Base-by-base conservation (phyloP, 1,140 invertebrate genomes). In the Diprion similis region DNA sequence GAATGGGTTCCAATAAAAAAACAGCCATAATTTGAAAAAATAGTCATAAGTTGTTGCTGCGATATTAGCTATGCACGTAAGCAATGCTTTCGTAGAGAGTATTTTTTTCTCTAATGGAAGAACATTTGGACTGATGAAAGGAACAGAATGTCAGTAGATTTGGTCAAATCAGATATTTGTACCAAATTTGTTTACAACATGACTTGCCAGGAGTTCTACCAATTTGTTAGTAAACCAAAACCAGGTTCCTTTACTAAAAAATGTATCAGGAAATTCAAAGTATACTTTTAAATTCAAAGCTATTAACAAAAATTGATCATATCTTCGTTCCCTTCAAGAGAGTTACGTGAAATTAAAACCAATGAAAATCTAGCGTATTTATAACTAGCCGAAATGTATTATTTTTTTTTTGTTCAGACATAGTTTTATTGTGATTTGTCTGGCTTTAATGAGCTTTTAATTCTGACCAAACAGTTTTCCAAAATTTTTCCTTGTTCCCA, bases 121-220 rank as follows among this genome's bases (percentile, higher is more conserved):
- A 51, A 51, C 66, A 46, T 77, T 10, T 75, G 76, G 76, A 71
- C 70, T 1, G 73, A 75, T 64, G 69, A 77, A 13, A 67, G 73
- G 73, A 77, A 77, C 75, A 46, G 76, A 13, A 66, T 75, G 64
- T 51, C 48, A 51, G 48, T 51, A 51, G 48, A 51, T 51, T 51
- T 51, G 48, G 48, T 51, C 48, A 51, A 51, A 51, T 10, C 48
- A 15, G 48, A 51, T 10, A 51, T 51, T 51, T 51, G 48, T 51
- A 51, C 48, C 48, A 51, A 51, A 51, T 51, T 51, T 51, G 15
- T 10, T 51, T 51, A 51, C 15, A 51, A 51, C 10, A 51, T 51
- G 48, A 51, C 48, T 51, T 51, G 48, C 15, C 48, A 51, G 48
- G 48, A 51, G 15, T 51, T 51, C 48, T 15, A 51, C 48, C 48